Percentiles rank a stretch among this genome's conserved stretches.
These are phyloP conservation scores for Eriosoma lanigerum DNA, from an alignment of 1,140 invertebrate species.

Conservation along the genomic window DNA sequence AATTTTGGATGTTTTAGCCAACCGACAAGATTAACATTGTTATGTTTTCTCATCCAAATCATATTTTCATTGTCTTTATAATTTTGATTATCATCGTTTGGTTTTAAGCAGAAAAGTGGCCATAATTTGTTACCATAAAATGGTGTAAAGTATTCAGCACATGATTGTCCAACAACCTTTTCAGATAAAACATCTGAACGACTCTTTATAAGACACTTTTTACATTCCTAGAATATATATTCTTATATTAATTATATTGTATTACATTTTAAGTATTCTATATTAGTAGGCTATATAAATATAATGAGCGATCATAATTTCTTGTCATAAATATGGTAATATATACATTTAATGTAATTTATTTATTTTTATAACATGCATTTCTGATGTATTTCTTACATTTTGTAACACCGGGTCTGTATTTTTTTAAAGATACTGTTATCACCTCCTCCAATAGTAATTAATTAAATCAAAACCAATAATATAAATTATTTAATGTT, in stretches of 20 bases:
- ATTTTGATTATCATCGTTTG: not conserved
- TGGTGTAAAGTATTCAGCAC: slow-evolving; percentile 3
- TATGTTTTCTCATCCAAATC: slow-evolving; percentile 44
- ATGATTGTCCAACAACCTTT: not conserved
- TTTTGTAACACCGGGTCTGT: no score
- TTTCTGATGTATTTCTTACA: no score
- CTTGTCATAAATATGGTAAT: no score
- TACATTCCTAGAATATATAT: slow-evolving; percentile 38
- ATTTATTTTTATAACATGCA: no score
- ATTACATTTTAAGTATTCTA: no score
- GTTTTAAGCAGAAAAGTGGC: slow-evolving; percentile 39
- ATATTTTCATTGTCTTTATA: not conserved
- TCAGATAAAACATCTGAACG: slow-evolving; percentile 24
- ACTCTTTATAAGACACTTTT: not conserved
- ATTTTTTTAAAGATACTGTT: no score
- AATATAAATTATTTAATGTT: no score
- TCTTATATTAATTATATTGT: not conserved
- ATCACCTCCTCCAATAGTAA: no score
- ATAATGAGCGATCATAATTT: no score
- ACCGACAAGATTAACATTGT: slow-evolving; percentile 30
- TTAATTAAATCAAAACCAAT: no score
- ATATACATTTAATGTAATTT: no score
- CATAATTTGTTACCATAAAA: slow-evolving; percentile 45
- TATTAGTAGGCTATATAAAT: no score
- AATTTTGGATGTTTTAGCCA: slow-evolving; percentile 45